phyloP scores from a whole-genome alignment of 2,888 invertebrate species.

The Capitulum mitella region DNA sequence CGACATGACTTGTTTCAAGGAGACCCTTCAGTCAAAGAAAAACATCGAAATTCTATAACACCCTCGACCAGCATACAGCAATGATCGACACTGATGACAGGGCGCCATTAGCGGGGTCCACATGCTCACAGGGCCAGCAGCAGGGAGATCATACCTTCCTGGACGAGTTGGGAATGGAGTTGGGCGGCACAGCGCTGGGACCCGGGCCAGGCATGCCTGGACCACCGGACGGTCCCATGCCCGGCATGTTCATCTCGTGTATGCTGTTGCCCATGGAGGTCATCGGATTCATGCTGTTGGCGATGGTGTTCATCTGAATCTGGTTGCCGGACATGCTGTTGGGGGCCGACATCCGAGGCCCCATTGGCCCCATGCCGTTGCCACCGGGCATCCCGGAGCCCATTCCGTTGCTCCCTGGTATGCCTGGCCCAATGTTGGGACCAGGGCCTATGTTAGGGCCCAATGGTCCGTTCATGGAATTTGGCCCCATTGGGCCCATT shows the following conservation, averaged over 20 bases:
- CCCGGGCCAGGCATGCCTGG: conserved; percentile 35
- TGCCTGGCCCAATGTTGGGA: conserved; percentile 62
- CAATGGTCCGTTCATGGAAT: conserved; percentile 44
- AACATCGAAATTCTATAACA: too few relatives aligned
- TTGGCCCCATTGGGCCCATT: conserved; percentile 37
- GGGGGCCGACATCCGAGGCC: conserved; percentile 30
- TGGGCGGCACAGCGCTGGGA: conserved; percentile 38
- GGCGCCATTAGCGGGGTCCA: too few relatives aligned
- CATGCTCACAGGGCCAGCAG: too few relatives aligned
- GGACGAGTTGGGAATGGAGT: conserved; percentile 82
- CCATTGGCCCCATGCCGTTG: conserved; percentile 30
- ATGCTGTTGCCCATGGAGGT: conserved; percentile 56
- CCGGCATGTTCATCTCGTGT: conserved; percentile 33
- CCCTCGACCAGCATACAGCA: too few relatives aligned
- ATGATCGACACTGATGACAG: too few relatives aligned
- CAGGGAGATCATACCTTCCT: too few relatives aligned
- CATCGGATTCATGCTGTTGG: conserved; percentile 53
- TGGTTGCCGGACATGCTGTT: conserved; percentile 31
- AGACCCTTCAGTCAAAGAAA: too few relatives aligned
- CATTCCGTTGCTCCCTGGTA: conserved; percentile 43
- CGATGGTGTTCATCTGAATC: conserved; percentile 34
- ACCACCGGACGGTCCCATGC: conserved; percentile 35
- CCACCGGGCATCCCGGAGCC: conserved; percentile 36
- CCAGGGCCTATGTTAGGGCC: conserved; percentile 56
- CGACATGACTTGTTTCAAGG: too few relatives aligned